These are phyloP conservation scores for Xanthorhoe spadicearia DNA, from an alignment of 2,888 invertebrate species.

Conservation along the genomic window DNA sequence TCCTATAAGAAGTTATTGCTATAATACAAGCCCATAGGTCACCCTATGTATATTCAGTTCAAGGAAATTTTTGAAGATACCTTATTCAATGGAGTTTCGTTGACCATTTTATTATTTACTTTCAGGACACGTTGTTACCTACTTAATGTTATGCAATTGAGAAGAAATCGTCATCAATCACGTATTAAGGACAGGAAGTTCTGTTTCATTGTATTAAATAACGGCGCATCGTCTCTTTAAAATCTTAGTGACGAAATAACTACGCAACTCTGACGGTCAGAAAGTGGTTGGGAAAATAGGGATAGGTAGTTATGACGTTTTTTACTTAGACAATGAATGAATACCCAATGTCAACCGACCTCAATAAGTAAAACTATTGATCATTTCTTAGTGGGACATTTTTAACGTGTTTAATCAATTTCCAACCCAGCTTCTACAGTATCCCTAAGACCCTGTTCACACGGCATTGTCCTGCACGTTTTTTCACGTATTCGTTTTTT, in stretches of 20 bases:
- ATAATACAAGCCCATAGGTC: background rate
- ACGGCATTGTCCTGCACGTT: no score
- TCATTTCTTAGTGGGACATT: background rate
- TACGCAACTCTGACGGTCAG: slow-evolving; percentile 16
- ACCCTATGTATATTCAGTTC: no score
- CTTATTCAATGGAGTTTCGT: no score
- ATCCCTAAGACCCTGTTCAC: no score
- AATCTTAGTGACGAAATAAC: background rate
- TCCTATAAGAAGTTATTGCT: slow-evolving; percentile 63
- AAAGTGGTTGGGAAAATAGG: slow-evolving; percentile 5
- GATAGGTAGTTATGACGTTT: background rate
- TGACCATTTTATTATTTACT: background rate
- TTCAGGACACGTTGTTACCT: background rate
- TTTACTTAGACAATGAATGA: background rate
- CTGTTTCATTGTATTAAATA: background rate
- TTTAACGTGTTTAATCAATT: no score
- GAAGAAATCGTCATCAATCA: background rate
- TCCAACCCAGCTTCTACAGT: no score
- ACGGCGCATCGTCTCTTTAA: background rate
- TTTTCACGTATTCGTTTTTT: no score
- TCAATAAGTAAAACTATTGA: no score
- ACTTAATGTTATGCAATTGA: background rate
- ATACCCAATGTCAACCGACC: no score
- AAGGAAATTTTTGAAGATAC: no score
- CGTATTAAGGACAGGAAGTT: slow-evolving; percentile 3